Evolutionary conservation across 2,888 invertebrate species (phyloP).

Genomic region (Polia nebulosa): DNA sequence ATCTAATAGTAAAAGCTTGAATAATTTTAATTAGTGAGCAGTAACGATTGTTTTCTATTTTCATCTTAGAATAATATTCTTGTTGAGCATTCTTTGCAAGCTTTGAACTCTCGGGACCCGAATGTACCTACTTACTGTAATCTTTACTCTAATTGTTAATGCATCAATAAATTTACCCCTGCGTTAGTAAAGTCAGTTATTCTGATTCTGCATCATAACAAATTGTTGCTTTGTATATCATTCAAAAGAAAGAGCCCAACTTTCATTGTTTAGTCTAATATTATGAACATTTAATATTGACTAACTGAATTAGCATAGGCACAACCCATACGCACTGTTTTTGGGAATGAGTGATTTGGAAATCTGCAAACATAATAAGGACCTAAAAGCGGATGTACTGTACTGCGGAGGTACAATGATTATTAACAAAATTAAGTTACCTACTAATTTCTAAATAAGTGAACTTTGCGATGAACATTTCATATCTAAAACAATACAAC

Average conservation of each 20-base stretch:
- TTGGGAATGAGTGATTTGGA: not conserved
- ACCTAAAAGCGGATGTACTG: not conserved
- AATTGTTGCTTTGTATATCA: slow-evolving; percentile 13
- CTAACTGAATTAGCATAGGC: not conserved
- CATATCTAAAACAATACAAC: slow-evolving; percentile 47
- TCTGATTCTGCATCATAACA: slow-evolving; percentile 11
- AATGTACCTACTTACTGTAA: not conserved
- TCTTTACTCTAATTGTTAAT: slow-evolving; percentile 8
- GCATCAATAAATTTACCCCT: not conserved
- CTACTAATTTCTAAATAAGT: slow-evolving; percentile 1
- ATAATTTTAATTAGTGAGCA: slow-evolving; percentile 41
- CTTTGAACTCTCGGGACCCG: slow-evolving; percentile 1
- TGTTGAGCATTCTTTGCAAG: not conserved
- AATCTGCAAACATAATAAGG: not conserved
- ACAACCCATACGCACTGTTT: not conserved
- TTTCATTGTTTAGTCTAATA: slow-evolving; percentile 33
- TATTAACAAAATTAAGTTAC: not conserved
- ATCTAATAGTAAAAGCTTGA: slow-evolving; percentile 52
- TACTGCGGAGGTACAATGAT: no score
- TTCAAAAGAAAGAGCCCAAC: slow-evolving; percentile 39
- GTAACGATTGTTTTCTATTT: slow-evolving; percentile 4
- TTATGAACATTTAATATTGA: slow-evolving; percentile 5
- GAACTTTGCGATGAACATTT: not conserved
- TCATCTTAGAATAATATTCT: not conserved
- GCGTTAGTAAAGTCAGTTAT: not conserved